A percentile compares a stretch with the other conserved stretches of the same genome.
These are phyloP conservation scores for Hesperia comma DNA, from an alignment of 2,888 invertebrate genomes.

Conservation along the genomic window DNA sequence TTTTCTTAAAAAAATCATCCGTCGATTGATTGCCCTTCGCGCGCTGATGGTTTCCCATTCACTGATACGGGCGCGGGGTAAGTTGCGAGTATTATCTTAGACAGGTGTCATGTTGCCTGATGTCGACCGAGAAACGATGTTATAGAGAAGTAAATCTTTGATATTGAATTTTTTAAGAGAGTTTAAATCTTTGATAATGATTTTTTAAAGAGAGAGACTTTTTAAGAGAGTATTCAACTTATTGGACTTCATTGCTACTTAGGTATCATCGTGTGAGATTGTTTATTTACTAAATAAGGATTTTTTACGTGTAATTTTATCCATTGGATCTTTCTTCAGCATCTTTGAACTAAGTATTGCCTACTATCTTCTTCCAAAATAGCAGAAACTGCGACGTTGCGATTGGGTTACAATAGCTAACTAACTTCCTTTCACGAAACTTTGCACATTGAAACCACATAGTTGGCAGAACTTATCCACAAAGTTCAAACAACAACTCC, in stretches of 20 bases:
- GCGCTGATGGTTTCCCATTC: conserved; percentile 16
- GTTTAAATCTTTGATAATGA: no score
- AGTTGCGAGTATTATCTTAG: conserved; percentile 8
- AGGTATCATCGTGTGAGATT: no score
- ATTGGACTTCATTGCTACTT: no score
- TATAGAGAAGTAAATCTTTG: no score
- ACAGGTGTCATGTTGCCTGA: neutral
- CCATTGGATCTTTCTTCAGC: no score
- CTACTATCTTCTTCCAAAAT: neutral
- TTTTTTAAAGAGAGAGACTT: no score
- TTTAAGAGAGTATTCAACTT: no score
- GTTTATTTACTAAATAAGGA: no score
- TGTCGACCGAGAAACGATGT: neutral
- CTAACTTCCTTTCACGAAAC: conserved; percentile 14
- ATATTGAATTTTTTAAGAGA: no score
- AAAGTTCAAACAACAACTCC: conserved; percentile 2
- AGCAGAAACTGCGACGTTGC: neutral
- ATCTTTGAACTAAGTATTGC: no score
- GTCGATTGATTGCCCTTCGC: conserved; percentile 9
- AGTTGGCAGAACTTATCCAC: conserved; percentile 14
- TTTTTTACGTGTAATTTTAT: no score
- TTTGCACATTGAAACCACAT: conserved; percentile 10
- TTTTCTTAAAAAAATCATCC: conserved; percentile 1
- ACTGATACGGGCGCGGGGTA: conserved; percentile 13
- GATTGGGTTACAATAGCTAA: conserved; percentile 11